Conservation (phyloP, 92 coral and sea anemone genomes). For the Porites divaricata region DNA sequence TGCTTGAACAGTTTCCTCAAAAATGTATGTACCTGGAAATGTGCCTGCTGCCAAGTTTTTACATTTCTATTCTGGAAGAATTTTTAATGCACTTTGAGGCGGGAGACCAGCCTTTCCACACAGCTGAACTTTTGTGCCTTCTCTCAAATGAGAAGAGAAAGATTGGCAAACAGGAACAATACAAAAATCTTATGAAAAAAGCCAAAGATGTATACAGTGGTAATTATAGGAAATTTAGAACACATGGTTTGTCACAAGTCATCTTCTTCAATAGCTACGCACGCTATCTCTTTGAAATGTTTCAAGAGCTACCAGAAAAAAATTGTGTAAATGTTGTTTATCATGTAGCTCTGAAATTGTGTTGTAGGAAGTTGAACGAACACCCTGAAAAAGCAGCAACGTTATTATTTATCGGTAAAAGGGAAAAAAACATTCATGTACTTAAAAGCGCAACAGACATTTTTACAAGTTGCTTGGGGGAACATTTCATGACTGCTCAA, state of each 20-base stretch:
- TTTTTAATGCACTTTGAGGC: background rate
- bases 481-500: conserved; percentile 32
- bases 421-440: too few species aligned
- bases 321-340: too few species aligned
- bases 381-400: conserved; percentile 35
- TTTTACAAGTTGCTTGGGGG: background rate
- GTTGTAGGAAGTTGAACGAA: background rate
- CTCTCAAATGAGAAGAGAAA: conserved; percentile 48
- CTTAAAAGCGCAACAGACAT: background rate
- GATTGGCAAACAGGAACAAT: conserved; percentile 1
- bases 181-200: background rate
- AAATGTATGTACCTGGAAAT: conserved; percentile 38
- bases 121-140: conserved; percentile 36
- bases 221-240: conserved; percentile 3
- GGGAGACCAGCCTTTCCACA: conserved; percentile 10
- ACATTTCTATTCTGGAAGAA: background rate
- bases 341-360: background rate
- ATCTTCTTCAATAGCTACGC: conserved; percentile 35
- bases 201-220: background rate
- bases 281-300: conserved; percentile 18
- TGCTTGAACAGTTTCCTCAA: conserved; percentile 25
- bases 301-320: too few species aligned
- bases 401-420: too few species aligned
- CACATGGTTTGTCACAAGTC: conserved; percentile 16
- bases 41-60: conserved; percentile 46